Evolutionary conservation across 2,797 vertebrate species (phyloP).

Genomic region (Threskiornis aethiopicus): DNA sequence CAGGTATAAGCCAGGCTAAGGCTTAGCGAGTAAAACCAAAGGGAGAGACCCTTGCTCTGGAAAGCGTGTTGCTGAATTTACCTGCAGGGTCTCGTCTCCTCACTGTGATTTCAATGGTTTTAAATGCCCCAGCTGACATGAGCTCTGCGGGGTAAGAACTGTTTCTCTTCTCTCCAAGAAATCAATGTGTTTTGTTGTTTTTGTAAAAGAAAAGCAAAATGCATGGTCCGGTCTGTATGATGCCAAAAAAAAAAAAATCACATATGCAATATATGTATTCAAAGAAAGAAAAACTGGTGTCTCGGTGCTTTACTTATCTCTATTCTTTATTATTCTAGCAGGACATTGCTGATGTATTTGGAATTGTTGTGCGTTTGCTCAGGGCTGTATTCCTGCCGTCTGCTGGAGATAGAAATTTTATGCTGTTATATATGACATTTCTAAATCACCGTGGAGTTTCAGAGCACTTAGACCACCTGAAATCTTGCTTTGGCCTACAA

Average conservation of each 20-base stretch:
- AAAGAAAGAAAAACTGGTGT: conserved; percentile 34
- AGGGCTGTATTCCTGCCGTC: not conserved
- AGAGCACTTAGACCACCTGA: not conserved
- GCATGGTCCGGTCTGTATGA: not conserved
- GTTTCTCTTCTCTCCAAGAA: conserved; percentile 16
- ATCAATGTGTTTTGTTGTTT: not conserved
- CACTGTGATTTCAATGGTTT: not conserved
- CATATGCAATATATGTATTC: conserved; percentile 36
- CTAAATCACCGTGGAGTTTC: not conserved
- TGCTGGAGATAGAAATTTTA: not conserved
- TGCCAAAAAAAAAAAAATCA: conserved; percentile 42
- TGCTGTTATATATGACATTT: not conserved
- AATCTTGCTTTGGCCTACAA: not conserved
- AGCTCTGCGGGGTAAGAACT: not conserved
- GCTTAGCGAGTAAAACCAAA: not conserved
- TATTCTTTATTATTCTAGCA: not conserved
- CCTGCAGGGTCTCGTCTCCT: not conserved
- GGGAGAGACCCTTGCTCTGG: not conserved
- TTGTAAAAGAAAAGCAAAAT: conserved; percentile 8
- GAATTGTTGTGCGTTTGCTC: not conserved
- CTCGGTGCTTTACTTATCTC: not conserved
- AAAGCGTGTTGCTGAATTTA: not conserved
- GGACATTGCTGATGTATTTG: not conserved
- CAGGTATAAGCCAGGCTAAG: not conserved
- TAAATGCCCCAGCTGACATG: not conserved